Evolutionary conservation across 1,140 invertebrate genomes (phyloP).

Genomic region (Armadillidium nasatum): DNA sequence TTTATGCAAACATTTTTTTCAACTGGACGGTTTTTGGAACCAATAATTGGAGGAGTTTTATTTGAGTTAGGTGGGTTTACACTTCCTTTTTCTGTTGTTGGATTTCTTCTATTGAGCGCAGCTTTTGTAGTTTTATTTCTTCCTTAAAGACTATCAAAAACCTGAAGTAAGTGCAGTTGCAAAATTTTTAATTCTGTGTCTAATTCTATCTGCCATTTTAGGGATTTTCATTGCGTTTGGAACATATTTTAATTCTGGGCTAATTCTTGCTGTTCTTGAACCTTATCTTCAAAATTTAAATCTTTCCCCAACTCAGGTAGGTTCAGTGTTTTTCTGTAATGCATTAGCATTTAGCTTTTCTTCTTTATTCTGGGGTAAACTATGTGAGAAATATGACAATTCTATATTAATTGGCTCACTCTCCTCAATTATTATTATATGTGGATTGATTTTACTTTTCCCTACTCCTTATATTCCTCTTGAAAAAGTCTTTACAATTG

Average conservation of each 20-base stretch:
- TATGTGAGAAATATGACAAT: slow-evolving; percentile 63
- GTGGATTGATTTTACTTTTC: slow-evolving; percentile 66
- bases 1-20: slow-evolving; percentile 4
- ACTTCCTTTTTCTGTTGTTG: too few relatives aligned
- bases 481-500: slow-evolving; percentile 46
- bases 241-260: slow-evolving; percentile 75
- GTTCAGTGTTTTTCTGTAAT: slow-evolving; percentile 80
- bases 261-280: slow-evolving; percentile 72
- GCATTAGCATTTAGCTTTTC: slow-evolving; percentile 76
- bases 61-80: too few relatives aligned
- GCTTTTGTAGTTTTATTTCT: too few relatives aligned
- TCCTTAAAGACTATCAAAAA: too few relatives aligned
- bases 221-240: slow-evolving; percentile 64
- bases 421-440: slow-evolving; percentile 61
- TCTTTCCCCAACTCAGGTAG: slow-evolving; percentile 68
- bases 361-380: slow-evolving; percentile 72
- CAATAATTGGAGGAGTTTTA: too few relatives aligned
- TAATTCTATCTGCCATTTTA: slow-evolving; percentile 52
- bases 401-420: slow-evolving; percentile 64
- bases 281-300: slow-evolving; percentile 71
- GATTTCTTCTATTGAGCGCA: too few relatives aligned
- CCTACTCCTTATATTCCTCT: slow-evolving; percentile 47
- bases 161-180: slow-evolving; percentile 52
- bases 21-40: too few relatives aligned
- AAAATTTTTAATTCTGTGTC: slow-evolving; percentile 50